Evolutionary conservation across 2,113 vertebrate species (phyloP).

Genomic region (Delphinapterus leucas): DNA sequence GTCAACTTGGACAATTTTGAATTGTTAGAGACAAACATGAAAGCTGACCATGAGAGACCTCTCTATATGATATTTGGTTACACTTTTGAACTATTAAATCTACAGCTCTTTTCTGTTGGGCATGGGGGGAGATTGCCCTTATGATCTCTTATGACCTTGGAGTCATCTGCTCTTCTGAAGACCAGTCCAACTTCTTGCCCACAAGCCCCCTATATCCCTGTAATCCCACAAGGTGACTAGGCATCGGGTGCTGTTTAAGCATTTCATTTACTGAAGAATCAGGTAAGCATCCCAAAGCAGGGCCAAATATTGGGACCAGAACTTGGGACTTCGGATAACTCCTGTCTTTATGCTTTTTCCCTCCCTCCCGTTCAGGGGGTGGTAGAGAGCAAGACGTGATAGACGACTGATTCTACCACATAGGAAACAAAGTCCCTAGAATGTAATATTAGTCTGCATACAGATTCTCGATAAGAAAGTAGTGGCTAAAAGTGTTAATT

Average conservation of each 20-base stretch:
- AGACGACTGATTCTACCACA: not conserved
- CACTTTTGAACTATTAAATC: not conserved
- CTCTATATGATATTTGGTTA: not conserved
- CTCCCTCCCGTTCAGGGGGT: not conserved
- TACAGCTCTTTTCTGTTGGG: not conserved
- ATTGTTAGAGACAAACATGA: not conserved
- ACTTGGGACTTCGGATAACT: not conserved
- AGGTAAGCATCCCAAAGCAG: not conserved
- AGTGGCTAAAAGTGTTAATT: not conserved
- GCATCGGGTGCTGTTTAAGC: not conserved
- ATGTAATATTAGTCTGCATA: not conserved
- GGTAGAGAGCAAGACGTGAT: rapidly evolving
- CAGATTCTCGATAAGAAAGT: not conserved
- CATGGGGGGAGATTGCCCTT: not conserved
- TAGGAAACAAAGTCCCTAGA: not conserved
- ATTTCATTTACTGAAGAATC: not conserved
- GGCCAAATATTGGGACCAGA: not conserved
- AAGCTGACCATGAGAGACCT: not conserved
- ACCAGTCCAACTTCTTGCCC: not conserved
- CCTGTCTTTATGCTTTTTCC: not conserved
- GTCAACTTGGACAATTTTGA: not conserved
- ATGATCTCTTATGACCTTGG: not conserved
- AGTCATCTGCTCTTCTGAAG: not conserved
- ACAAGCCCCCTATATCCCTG: not conserved
- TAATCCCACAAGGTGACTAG: too few relatives aligned